Conservation (phyloP, 2,797 vertebrate species). For the Manis crassicaudata region DNA sequence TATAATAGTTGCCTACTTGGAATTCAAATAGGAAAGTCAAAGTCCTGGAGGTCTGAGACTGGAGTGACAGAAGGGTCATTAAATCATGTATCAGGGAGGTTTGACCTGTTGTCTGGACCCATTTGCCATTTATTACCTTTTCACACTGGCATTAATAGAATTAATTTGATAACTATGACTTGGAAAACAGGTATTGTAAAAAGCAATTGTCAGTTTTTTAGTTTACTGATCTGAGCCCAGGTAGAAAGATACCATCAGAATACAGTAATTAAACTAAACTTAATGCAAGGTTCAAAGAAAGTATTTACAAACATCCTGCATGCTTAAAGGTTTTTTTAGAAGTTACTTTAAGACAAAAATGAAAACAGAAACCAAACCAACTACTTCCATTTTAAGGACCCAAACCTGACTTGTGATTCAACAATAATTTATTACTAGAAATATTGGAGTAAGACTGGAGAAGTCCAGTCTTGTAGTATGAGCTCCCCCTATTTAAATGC, state of each 20-base stretch:
- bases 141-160: neutral
- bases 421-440: slow-evolving; percentile 20
- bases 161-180: neutral
- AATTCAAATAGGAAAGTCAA: slow-evolving; percentile 16
- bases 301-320: neutral
- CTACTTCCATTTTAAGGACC: neutral
- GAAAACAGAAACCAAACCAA: neutral
- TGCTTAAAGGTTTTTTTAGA: neutral
- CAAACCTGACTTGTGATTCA: neutral
- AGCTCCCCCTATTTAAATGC: neutral
- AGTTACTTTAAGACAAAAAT: neutral
- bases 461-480: neutral
- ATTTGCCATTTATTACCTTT: slow-evolving; percentile 18
- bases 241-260: neutral
- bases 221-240: neutral
- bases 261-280: neutral
- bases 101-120: neutral
- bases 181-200: neutral
- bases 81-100: neutral
- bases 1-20: neutral
- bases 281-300: neutral
- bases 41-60: neutral
- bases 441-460: neutral
- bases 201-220: neutral
- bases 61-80: neutral